Evolutionary conservation across 2,113 vertebrate genomes (phyloP), one percentile per base, ranked within the genome.

Genomic region (Lycocorax pyrrhopterus): DNA sequence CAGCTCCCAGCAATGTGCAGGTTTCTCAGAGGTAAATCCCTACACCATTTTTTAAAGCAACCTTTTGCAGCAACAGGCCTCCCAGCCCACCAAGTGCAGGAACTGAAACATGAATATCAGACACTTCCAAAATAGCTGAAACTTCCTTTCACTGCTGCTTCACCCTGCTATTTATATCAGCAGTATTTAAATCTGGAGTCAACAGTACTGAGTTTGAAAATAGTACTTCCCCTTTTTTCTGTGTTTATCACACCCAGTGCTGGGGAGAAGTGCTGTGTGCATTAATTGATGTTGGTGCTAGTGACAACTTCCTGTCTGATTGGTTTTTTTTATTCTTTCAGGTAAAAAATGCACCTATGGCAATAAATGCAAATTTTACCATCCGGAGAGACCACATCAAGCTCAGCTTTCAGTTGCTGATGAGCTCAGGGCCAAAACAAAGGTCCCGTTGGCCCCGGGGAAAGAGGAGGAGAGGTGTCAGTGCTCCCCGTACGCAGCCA

Each of bases 321-420:
- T 52, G n/a, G n/a, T 62, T 23, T 37, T 62, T 79, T 23, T 30
- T 7, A 16, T 89, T 73, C 60, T 93, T 94, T 77, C 93, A 99
- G 99, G 98, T 68, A 99, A 98, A 97, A 99, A 99, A 81, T 99
- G 99, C 74, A 99, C 99, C 6, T 99, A 99, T 11, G 99, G 99
- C 47, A 97, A 98, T 67, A 99, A 99, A 96, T 99, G 99, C 91
- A 99, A 99, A 89, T 99, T 98, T 97, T 99, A 98, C 89, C 99
- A 99, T 68, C 98, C 98, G 0, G 99, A 99, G 93, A 97, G 98
- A 75, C 84, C 90, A 22, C 97, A 95, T 69, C 98, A 98, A 62
- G 96, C 97, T 30, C 98, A 98, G 90, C 94, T 99, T 59, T 97
- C 98, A 0, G 98, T 99, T 76, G 99, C 99, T 0, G 99, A 99